These are phyloP conservation scores for Tinamus guttatus DNA, from an alignment of 2,113 vertebrate species.

Conservation along the genomic window DNA sequence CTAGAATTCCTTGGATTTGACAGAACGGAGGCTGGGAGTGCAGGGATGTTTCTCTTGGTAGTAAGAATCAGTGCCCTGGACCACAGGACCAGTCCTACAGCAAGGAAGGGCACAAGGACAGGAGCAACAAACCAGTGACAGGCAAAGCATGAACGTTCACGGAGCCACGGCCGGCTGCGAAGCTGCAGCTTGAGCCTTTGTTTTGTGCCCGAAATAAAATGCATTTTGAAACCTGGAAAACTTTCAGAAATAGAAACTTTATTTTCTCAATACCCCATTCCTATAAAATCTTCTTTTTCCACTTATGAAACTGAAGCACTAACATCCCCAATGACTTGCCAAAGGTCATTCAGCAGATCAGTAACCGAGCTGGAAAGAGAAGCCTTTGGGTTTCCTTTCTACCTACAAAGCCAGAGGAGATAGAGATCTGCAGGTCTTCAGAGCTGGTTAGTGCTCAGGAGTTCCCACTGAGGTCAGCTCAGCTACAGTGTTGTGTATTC, in stretches of 20 bases:
- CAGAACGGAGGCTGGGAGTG: background rate
- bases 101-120: background rate
- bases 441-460: rapidly evolving
- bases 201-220: background rate
- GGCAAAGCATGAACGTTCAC: rapidly evolving
- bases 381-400: rapidly evolving
- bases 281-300: background rate
- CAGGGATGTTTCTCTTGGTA: background rate
- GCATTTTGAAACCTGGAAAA: background rate
- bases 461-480: background rate
- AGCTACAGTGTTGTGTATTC: background rate
- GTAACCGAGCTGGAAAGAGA: rapidly evolving
- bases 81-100: background rate
- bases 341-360: rapidly evolving
- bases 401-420: background rate
- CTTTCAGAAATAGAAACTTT: background rate
- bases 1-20: background rate
- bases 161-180: background rate
- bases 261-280: background rate
- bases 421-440: background rate
- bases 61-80: background rate
- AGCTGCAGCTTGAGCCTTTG: background rate
- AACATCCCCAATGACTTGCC: rapidly evolving
- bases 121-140: background rate
- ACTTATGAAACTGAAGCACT: background rate